These are phyloP conservation scores for Aethes cnicana DNA, from an alignment of 2,888 invertebrate genomes.

Conservation along the genomic window DNA sequence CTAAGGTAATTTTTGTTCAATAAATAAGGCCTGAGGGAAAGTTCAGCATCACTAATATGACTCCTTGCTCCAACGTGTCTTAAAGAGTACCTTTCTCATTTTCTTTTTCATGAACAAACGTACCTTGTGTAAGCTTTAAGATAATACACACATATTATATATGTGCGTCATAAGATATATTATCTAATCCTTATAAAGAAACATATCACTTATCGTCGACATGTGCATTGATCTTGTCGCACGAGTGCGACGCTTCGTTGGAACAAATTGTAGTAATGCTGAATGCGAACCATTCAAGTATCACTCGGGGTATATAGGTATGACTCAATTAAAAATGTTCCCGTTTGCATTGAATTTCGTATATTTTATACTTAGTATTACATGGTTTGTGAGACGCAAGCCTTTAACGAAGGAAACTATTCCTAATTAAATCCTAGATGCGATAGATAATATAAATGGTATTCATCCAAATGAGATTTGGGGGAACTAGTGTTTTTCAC, in stretches of 20 bases:
- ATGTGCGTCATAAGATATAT: conserved; percentile 49
- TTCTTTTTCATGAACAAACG: conserved; percentile 43
- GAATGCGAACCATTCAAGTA: no score
- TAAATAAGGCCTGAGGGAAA: conserved; percentile 70
- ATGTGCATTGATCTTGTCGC: conserved; percentile 36
- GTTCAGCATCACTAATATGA: conserved; percentile 69
- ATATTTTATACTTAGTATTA: conserved; percentile 23
- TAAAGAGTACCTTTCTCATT: conserved; percentile 71
- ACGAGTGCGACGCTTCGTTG: not conserved
- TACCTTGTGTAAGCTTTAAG: conserved; percentile 31
- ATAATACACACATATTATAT: conserved; percentile 51
- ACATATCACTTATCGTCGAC: conserved; percentile 50
- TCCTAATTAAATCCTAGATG: conserved; percentile 17
- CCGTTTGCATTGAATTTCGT: conserved; percentile 1
- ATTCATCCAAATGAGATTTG: conserved; percentile 30
- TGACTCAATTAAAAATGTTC: not conserved
- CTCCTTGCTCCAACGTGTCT: conserved; percentile 71
- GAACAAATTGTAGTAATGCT: not conserved
- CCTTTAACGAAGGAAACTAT: conserved; percentile 9
- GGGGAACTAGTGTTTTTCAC: conserved; percentile 25
- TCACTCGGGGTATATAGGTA: not conserved
- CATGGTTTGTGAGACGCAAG: conserved; percentile 16
- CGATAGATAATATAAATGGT: conserved; percentile 9
- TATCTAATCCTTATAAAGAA: conserved; percentile 33
- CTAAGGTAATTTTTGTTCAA: conserved; percentile 69